Base-by-base conservation (phyloP, 2,113 vertebrate genomes). In the Tinamus guttatus region DNA sequence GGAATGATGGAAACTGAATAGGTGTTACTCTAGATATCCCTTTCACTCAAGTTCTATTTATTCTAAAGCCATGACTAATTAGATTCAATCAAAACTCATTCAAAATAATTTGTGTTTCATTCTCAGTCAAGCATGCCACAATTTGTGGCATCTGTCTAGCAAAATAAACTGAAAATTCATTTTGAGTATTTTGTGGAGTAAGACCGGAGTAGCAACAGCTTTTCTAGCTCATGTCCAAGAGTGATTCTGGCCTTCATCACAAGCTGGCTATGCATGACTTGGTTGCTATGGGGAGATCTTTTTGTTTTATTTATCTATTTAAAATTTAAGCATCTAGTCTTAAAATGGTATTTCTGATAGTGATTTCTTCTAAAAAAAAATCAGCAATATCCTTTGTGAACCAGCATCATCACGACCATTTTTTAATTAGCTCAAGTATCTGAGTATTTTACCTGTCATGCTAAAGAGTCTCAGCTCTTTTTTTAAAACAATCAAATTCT, bases 191-290 rank as follows among this genome's bases (percentile, higher is more conserved):
- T 38, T 3, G 1, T 27, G 6, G 6, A 81, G 28, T 85, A 83
- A 67, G 7, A 6, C 52, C 32, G 49, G 58, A 89, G 88, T 34
- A 80, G 12, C 84, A 94, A 45, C 49, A 79, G 5, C 17, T 91
- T 94, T 88, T 45, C 56, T 70, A 85, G 36, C 28, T 94, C 70
- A 80, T 83, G 76, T 34, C 64, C 76, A 83, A 65, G 52, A 56
- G 9, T 60, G 13, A 87, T 93, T 88, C 88, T 87, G 76, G 43
- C 87, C 90, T 83, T 87, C 45, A 69, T 87, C 45, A 49, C 32
- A 71, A 34, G 9, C 45, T 96, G 32, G 58, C 81, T 94, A 65
- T 40, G 69, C 73, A 70, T 30, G 65, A 89, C 85, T 89, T 96
- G 60, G 80, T 97, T 89, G 18, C 40, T 41, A 27, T 36, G 7